A percentile compares a stretch with the other conserved stretches of the same genome.
phyloP scores from a whole-genome alignment of 1,140 invertebrate species.

The Laupala kohalensis region DNA sequence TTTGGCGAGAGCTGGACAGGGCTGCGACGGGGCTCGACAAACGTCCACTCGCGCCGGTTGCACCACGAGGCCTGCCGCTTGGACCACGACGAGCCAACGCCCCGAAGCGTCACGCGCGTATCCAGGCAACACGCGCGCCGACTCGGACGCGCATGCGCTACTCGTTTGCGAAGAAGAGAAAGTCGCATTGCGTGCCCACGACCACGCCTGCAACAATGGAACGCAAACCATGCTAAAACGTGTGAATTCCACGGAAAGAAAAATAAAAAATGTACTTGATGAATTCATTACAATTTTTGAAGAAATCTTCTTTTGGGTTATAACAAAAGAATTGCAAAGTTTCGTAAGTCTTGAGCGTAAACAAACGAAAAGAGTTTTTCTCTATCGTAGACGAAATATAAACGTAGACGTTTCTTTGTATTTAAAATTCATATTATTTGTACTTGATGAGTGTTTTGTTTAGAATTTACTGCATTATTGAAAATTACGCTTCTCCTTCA shows the following conservation, averaged over 20 bases:
- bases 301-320: background rate
- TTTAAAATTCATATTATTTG: too few species aligned
- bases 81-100: slow-evolving; percentile 13
- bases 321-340: too few species aligned
- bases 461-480: too few species aligned
- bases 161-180: background rate
- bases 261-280: background rate
- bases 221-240: background rate
- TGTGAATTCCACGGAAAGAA: background rate
- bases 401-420: too few species aligned
- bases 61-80: slow-evolving; percentile 6
- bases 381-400: too few species aligned
- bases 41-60: slow-evolving; percentile 13
- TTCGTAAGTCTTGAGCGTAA: too few species aligned
- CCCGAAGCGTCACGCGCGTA: slow-evolving; percentile 13
- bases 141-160: slow-evolving; percentile 9
- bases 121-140: slow-evolving; percentile 11
- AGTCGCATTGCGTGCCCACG: slow-evolving; percentile 4
- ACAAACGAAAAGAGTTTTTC: too few species aligned
- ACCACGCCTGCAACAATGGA: slow-evolving; percentile 10
- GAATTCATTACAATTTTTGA: background rate
- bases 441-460: too few species aligned
- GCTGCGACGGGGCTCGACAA: slow-evolving; percentile 1
- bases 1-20: slow-evolving; percentile 10
- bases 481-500: too few species aligned